Evolutionary conservation across 2,888 invertebrate genomes (phyloP).

Genomic region (Osmoderma eremita): DNA sequence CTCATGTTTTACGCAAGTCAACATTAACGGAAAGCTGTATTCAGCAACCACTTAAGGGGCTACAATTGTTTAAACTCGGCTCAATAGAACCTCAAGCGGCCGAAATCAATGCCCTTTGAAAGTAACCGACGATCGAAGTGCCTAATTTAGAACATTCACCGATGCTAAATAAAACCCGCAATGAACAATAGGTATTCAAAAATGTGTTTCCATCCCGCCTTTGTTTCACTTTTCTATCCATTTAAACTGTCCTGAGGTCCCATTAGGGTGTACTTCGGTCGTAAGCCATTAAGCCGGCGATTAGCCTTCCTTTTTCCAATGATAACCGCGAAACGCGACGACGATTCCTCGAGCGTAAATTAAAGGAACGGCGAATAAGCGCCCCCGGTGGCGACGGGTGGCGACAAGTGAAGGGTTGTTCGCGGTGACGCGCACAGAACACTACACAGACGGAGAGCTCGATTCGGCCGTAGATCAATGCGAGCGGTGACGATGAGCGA

Average conservation of each 20-base stretch:
- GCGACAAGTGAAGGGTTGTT: slow-evolving; percentile 26
- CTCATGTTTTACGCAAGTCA: no score
- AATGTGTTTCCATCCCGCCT: slow-evolving; percentile 1
- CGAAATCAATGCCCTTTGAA: no score
- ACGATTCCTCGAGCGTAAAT: slow-evolving; percentile 26
- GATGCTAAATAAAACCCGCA: not conserved
- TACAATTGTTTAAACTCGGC: no score
- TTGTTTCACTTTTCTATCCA: slow-evolving; percentile 15
- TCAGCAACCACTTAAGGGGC: no score
- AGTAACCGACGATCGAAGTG: no score
- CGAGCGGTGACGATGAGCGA: not conserved
- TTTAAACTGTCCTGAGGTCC: slow-evolving; percentile 28
- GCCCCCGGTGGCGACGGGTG: not conserved
- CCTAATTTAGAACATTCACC: no score
- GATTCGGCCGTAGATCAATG: slow-evolving; percentile 27
- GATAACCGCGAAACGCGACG: slow-evolving; percentile 35
- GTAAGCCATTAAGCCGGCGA: slow-evolving; percentile 31
- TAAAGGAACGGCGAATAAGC: slow-evolving; percentile 21
- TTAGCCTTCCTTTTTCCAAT: slow-evolving; percentile 20
- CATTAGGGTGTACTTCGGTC: slow-evolving; percentile 30
- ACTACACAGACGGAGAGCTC: slow-evolving; percentile 13
- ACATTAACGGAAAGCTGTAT: no score
- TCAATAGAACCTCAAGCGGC: no score
- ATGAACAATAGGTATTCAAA: slow-evolving; percentile 10
- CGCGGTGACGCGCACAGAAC: slow-evolving; percentile 10